A percentile compares a stretch with the other conserved stretches of the same genome.
Conservation (phyloP, 2,113 vertebrate species). For the Heterotilapia buettikoferi region DNA sequence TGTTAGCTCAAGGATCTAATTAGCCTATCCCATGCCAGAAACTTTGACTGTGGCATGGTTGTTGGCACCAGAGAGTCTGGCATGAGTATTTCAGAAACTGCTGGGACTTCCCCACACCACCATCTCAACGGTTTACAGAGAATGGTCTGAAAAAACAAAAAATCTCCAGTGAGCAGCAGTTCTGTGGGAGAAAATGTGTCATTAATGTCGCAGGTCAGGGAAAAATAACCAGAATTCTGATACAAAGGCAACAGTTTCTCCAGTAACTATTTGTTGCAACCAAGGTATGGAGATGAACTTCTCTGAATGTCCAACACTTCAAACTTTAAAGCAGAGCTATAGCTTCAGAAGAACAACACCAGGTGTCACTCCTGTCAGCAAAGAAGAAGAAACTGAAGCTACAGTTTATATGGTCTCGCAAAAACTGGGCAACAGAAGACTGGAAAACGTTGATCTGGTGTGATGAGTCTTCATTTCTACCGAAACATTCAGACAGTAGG, state of each 20-base stretch:
- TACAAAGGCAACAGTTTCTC: neutral
- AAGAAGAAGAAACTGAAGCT: neutral
- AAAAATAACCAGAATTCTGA: neutral
- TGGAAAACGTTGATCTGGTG: neutral
- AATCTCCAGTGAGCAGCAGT: neutral
- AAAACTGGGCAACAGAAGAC: neutral
- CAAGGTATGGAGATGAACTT: neutral
- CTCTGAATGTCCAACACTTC: neutral
- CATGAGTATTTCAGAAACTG: neutral
- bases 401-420: neutral
- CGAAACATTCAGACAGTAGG: neutral
- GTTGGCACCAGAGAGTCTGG: neutral
- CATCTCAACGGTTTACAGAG: neutral
- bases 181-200: neutral
- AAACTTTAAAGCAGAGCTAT: neutral
- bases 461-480: neutral
- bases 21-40: neutral
- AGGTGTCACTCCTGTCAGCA: neutral
- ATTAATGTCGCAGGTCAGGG: neutral
- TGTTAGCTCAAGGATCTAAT: neutral
- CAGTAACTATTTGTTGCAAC: neutral
- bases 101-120: neutral
- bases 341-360: neutral
- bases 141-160: neutral
- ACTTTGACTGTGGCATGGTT: neutral